A percentile compares a stretch with the other conserved stretches of the same genome.
phyloP scores from a whole-genome alignment of 1,140 invertebrate species.

The Sitophilus oryzae region DNA sequence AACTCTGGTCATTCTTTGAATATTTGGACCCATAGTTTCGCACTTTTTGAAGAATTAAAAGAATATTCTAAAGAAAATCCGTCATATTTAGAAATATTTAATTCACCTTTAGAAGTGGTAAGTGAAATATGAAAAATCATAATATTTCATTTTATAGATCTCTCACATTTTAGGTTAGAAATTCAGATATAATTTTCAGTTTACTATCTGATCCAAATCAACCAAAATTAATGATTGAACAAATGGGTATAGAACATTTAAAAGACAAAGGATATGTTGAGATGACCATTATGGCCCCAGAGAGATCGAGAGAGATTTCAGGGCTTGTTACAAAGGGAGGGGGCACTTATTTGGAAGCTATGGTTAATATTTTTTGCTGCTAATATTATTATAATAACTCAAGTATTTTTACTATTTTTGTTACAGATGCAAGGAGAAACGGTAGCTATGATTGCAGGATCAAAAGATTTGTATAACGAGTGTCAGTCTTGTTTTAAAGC shows the following conservation, averaged over 20 bases:
- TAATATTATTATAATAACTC: conserved; percentile 77
- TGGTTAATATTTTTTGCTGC: conserved; percentile 58
- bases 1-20: conserved; percentile 90
- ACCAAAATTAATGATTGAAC: conserved; percentile 93
- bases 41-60: conserved; percentile 53
- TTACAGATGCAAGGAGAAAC: conserved; percentile 85
- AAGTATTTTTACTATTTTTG: too few relatives aligned
- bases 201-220: conserved; percentile 90
- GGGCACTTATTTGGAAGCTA: conserved; percentile 87
- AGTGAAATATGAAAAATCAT: not conserved
- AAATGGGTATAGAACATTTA: conserved; percentile 67
- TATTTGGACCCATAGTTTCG: conserved; percentile 88
- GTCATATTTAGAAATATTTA: conserved; percentile 14
- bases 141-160: not conserved
- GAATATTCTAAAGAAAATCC: conserved; percentile 11
- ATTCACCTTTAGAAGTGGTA: conserved; percentile 17
- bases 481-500: conserved; percentile 88
- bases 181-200: conserved; percentile 89
- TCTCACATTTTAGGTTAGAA: conserved; percentile 48
- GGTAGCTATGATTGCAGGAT: conserved; percentile 82
- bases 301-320: conserved; percentile 87
- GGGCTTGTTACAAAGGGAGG: conserved; percentile 82
- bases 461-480: conserved; percentile 80
- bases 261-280: conserved; percentile 87
- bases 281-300: conserved; percentile 92